Conservation (phyloP, 1,140 invertebrate genomes). For the Telenomus remus region DNA sequence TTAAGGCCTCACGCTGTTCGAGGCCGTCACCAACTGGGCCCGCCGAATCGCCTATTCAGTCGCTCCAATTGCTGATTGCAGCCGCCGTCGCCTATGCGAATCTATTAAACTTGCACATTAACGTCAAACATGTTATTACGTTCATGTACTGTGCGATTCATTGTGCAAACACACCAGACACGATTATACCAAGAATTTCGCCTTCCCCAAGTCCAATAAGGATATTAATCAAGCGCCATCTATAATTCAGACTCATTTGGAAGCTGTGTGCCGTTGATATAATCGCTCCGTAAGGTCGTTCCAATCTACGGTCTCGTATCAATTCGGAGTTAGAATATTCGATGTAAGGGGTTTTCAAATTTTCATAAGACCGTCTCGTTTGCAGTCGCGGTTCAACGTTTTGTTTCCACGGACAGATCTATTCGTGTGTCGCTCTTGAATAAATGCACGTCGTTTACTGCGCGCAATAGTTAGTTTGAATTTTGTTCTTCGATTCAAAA, state of each 20-base stretch:
- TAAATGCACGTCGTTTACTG: too few relatives aligned
- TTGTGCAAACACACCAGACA: constrained; percentile 32
- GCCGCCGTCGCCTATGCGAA: neutral
- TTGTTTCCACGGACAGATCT: neutral
- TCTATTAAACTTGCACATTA: constrained; percentile 21
- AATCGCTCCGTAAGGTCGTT: too few relatives aligned
- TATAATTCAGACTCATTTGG: constrained; percentile 38
- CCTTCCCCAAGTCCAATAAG: constrained; percentile 25
- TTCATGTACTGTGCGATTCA: constrained; percentile 29
- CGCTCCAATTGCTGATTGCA: constrained; percentile 12
- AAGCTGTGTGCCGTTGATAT: constrained; percentile 17
- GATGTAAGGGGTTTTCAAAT: too few relatives aligned
- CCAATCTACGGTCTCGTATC: too few relatives aligned
- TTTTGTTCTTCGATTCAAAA: neutral
- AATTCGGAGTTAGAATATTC: neutral
- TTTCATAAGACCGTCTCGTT: too few relatives aligned
- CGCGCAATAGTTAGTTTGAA: too few relatives aligned
- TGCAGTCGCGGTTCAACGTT: too few relatives aligned
- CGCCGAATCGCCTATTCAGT: constrained; percentile 4
- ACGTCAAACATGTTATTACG: constrained; percentile 12
- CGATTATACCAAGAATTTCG: constrained; percentile 20
- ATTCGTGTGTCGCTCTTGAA: too few relatives aligned
- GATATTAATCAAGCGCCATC: constrained; percentile 42
- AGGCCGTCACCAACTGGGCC: constrained; percentile 11
- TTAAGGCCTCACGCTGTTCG: constrained; percentile 33